Evolutionary conservation across 2,888 invertebrate species (phyloP).

Genomic region (Bugulina stolonifera): DNA sequence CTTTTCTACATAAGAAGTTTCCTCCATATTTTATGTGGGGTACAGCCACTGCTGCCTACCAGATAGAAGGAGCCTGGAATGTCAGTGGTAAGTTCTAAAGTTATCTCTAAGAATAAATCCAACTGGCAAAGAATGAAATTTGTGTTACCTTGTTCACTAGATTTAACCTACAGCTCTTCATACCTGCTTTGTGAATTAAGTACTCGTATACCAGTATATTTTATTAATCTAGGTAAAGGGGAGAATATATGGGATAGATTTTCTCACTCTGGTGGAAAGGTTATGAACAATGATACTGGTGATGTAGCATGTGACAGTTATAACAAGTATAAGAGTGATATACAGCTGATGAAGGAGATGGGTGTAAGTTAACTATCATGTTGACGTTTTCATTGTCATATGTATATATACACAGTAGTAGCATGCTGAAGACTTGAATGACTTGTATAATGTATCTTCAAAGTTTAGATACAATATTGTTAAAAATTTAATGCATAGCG

Average conservation of each 20-base stretch:
- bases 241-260: constrained; percentile 64
- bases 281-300: constrained; percentile 42
- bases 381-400: too few species aligned
- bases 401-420: too few species aligned
- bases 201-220: too few species aligned
- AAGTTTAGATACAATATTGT: too few species aligned
- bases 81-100: constrained; percentile 54
- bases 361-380: constrained; percentile 45
- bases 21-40: constrained; percentile 45
- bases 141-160: too few species aligned
- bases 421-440: neutral
- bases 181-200: too few species aligned
- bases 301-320: constrained; percentile 64
- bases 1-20: constrained; percentile 33
- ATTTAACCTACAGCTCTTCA: too few species aligned
- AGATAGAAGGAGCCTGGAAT: constrained; percentile 64
- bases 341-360: constrained; percentile 57
- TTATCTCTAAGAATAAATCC: too few species aligned
- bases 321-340: constrained; percentile 60
- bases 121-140: too few species aligned
- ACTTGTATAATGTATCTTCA: too few species aligned
- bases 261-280: constrained; percentile 54
- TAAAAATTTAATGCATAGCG: too few species aligned
- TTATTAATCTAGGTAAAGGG: constrained; percentile 46
- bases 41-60: constrained; percentile 58